phyloP scores from a whole-genome alignment of 2,888 invertebrate genomes.

The Imbricaverruca yamaguchii region DNA sequence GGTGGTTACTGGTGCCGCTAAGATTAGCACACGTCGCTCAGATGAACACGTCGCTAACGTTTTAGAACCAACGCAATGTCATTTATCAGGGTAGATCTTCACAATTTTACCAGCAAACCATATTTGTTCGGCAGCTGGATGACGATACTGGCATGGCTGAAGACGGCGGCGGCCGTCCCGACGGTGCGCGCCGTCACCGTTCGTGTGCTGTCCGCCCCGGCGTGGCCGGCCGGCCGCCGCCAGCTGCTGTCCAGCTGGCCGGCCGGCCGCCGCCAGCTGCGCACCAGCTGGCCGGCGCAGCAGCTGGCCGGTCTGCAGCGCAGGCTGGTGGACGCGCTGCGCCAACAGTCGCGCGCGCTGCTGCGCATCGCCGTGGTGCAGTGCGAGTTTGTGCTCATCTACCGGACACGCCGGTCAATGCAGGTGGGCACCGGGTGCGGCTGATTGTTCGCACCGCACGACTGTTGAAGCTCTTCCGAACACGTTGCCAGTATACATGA shows the following conservation, averaged over 20 bases:
- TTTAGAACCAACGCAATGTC: too few species aligned
- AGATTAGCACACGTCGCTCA: too few species aligned
- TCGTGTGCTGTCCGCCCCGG: background rate
- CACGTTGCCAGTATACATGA: too few species aligned
- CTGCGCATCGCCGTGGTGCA: background rate
- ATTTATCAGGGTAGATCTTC: too few species aligned
- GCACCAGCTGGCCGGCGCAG: background rate
- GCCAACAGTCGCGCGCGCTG: constrained; percentile 6
- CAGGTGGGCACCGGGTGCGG: background rate
- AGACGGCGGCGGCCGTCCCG: background rate
- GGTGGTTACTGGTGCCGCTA: too few species aligned
- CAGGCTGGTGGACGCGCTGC: background rate
- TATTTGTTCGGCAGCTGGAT: too few species aligned
- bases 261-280: background rate
- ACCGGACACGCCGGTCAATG: background rate
- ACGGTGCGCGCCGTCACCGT: background rate
- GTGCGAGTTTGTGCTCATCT: constrained; percentile 12
- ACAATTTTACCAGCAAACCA: too few species aligned
- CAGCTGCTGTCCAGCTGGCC: background rate
- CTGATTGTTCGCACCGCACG: too few species aligned
- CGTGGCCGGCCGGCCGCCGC: background rate
- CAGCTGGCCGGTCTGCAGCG: background rate
- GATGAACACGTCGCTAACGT: too few species aligned
- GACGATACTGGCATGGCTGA: constrained; percentile 16
- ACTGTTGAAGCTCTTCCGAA: too few species aligned